Base-by-base conservation (phyloP, 2,113 vertebrate genomes). In the Oryzias curvinotus region DNA sequence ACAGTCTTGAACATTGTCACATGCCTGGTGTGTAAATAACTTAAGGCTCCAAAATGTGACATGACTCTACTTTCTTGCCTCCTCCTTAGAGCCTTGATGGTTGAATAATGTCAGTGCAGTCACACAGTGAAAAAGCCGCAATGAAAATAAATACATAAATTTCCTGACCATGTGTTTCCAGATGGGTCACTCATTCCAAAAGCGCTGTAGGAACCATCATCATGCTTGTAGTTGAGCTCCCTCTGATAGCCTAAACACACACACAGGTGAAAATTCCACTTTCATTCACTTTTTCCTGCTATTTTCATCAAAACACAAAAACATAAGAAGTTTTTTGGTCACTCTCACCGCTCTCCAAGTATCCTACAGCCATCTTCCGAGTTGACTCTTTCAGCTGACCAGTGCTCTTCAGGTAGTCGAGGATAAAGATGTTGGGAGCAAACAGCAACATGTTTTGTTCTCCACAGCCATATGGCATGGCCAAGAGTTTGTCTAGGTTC, bases 371-470 rank as follows among this genome's bases (percentile, higher is more conserved):
- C 46, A 3, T 91, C 10, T 88, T 66, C 77, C 52, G 84, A 65
- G 94, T 92, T 18, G 82, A 75, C 1, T 63, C 3, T 1, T 87
- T 88, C 65, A 93, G 84, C 82, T 93, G 92, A 23, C 80, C 77
- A 0, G 92, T 91, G 73, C 87, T 91, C 17, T 92, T 84, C 84
- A 96, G 83, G 77, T 94, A 94, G 55, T 90, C 85, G 18, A 94
- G 89, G 65, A 94, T 81, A 53, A 91, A 95, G 87, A 95, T 92
- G 62, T 95, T 95, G 8, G 95, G 93, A 6, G 93, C 93, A 17
- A 96, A 94, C 16, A 59, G 66, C 60, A 95, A 36, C 94, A 95
- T 95, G 82, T 95, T 96, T 83, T 98, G 95, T 63, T 94, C 92
- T 1, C 94, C 94, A 6, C 93, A 96, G 54, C 94, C 93, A 3